Percentiles rank a stretch among this genome's conserved stretches.
Evolutionary conservation across 2,113 vertebrate genomes (phyloP).

Genomic region (Podarcis raffonei): DNA sequence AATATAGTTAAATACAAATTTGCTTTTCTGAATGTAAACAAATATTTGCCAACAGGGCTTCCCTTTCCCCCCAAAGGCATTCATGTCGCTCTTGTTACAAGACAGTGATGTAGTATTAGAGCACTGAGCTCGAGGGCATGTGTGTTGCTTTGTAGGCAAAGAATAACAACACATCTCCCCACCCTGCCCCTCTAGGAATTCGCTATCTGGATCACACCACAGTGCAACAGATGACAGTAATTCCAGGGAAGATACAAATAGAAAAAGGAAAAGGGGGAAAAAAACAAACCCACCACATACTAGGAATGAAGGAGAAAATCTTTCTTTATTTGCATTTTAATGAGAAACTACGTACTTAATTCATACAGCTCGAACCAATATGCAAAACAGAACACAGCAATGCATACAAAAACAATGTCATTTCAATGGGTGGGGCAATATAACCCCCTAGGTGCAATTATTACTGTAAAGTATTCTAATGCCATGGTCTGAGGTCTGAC

Average conservation of each 20-base stretch:
- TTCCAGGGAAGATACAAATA: neutral
- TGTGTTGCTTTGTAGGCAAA: neutral
- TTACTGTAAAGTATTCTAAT: too few relatives aligned
- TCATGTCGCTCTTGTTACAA: constrained; percentile 30
- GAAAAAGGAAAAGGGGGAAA: too few relatives aligned
- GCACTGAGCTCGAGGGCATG: neutral
- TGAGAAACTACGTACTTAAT: too few relatives aligned
- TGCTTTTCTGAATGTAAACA: constrained; percentile 48
- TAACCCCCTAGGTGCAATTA: too few relatives aligned
- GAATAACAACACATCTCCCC: neutral
- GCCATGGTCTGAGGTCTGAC: too few relatives aligned
- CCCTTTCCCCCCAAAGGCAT: neutral
- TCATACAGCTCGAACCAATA: too few relatives aligned
- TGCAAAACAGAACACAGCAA: too few relatives aligned
- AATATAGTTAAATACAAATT: constrained; percentile 20
- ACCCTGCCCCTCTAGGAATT: constrained; percentile 9
- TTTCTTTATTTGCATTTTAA: too few relatives aligned
- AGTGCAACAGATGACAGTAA: neutral
- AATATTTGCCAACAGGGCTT: neutral
- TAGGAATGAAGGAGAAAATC: too few relatives aligned
- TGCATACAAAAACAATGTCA: too few relatives aligned
- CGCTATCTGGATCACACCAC: constrained; percentile 25
- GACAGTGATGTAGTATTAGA: constrained; percentile 41
- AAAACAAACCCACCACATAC: too few relatives aligned
- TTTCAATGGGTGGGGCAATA: too few relatives aligned